phyloP scores from a whole-genome alignment of 2,797 vertebrate species.

The Tapirus indicus region DNA sequence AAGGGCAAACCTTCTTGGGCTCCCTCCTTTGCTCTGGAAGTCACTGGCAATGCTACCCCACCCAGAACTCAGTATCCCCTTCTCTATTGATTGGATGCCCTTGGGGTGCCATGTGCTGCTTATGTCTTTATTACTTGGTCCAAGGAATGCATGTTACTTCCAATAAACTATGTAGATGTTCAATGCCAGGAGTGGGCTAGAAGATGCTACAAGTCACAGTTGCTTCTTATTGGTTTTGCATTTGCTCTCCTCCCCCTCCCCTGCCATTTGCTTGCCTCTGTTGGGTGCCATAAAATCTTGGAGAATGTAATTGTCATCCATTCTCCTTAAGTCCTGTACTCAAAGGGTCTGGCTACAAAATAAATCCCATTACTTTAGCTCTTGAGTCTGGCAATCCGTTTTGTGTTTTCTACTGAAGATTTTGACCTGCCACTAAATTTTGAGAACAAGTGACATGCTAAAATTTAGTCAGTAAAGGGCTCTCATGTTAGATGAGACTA shows the following conservation, averaged over 20 bases:
- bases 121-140: background rate
- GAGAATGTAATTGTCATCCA: background rate
- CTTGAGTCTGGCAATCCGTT: background rate
- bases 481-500: background rate
- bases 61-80: background rate
- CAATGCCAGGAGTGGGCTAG: background rate
- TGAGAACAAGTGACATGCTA: background rate
- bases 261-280: background rate
- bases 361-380: background rate
- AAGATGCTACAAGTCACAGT: background rate
- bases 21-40: background rate
- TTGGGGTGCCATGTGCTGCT: background rate
- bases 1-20: background rate
- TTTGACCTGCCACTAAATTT: background rate
- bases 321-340: background rate
- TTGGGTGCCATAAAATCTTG: background rate
- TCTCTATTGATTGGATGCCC: background rate
- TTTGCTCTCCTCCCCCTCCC: background rate
- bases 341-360: background rate
- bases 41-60: background rate
- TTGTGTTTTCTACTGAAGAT: background rate
- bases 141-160: background rate
- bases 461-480: background rate
- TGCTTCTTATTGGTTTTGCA: background rate
- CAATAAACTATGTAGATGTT: background rate